Conservation (phyloP, 2,113 vertebrate genomes). For the Camelus bactrianus region DNA sequence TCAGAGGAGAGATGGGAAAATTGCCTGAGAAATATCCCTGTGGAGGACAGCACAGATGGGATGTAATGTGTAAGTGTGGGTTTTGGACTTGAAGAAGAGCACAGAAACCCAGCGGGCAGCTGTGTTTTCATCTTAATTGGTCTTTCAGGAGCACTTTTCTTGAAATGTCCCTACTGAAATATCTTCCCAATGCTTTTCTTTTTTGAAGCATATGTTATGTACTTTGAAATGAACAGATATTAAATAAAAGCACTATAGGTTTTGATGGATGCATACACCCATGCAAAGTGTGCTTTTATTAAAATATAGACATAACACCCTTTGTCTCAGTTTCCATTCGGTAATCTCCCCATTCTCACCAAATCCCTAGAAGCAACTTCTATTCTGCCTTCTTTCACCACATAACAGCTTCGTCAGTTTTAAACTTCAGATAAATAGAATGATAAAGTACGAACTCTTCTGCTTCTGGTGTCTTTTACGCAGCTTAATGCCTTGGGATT, state of each 20-base stretch:
- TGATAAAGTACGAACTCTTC: background rate
- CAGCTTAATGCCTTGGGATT: background rate
- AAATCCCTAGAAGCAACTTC: background rate
- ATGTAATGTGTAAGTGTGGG: background rate
- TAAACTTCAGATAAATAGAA: background rate
- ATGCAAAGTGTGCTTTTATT: background rate
- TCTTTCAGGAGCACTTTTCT: background rate
- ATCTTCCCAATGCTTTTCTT: background rate
- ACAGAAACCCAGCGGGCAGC: background rate
- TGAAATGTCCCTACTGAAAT: background rate
- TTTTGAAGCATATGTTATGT: background rate
- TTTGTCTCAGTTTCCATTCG: background rate
- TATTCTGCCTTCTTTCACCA: background rate
- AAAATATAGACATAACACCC: background rate
- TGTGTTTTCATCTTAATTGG: background rate
- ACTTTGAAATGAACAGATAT: background rate
- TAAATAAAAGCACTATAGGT: background rate
- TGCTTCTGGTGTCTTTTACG: background rate
- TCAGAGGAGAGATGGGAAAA: background rate
- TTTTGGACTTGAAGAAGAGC: background rate
- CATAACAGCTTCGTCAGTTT: background rate
- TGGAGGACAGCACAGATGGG: background rate
- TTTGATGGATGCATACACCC: background rate
- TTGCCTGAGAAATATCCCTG: background rate
- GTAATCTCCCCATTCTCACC: background rate